phyloP scores from a whole-genome alignment of 2,113 vertebrate genomes.

The Pedionomus torquatus region DNA sequence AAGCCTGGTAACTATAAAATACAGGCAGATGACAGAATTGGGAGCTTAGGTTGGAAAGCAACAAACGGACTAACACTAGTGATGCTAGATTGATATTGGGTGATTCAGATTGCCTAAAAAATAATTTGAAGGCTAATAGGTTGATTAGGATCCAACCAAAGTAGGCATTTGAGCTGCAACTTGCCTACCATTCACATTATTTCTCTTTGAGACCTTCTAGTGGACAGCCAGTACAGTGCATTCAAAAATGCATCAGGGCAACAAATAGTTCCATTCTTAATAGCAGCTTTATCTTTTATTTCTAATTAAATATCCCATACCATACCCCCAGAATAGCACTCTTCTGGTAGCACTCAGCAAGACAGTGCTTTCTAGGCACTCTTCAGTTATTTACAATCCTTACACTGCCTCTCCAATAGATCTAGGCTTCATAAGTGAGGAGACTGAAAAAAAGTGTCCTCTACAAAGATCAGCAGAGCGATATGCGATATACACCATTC shows the following conservation, averaged over 20 bases:
- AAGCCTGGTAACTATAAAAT: not conserved
- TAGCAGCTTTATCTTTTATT: not conserved
- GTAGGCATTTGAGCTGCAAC: not conserved
- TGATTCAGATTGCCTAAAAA: not conserved
- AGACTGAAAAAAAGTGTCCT: not conserved
- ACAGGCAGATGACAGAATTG: not conserved
- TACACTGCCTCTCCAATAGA: not conserved
- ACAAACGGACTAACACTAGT: not conserved
- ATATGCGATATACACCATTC: accelerated
- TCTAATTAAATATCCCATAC: not conserved
- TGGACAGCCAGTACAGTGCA: not conserved
- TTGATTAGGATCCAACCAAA: not conserved
- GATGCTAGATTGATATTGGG: not conserved
- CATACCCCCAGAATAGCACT: not conserved
- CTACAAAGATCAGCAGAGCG: not conserved
- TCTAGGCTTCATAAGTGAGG: not conserved
- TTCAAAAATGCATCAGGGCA: not conserved
- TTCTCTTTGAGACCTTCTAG: not conserved
- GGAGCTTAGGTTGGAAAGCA: not conserved
- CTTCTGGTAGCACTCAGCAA: not conserved
- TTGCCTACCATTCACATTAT: not conserved
- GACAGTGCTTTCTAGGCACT: not conserved
- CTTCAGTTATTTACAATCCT: not conserved
- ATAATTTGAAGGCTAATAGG: not conserved
- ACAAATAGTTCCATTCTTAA: not conserved